A percentile compares a stretch with the other conserved stretches of the same genome.
Evolutionary conservation across 2,888 invertebrate genomes (phyloP).

Genomic region (Leptinotarsa rubiginosa): DNA sequence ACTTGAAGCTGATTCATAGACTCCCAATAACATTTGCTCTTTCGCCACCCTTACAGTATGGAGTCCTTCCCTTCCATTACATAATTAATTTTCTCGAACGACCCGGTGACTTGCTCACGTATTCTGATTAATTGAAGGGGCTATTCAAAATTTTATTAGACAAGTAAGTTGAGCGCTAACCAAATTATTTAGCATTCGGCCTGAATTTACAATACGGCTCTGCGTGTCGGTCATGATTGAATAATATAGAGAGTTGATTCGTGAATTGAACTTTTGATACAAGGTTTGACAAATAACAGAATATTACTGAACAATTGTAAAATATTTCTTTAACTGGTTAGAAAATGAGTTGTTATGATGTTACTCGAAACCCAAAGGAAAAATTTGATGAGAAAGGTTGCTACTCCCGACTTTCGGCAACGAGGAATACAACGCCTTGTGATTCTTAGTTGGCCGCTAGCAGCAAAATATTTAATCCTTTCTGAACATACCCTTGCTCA

Average conservation of each 20-base stretch:
- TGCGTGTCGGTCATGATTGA: conserved; percentile 17
- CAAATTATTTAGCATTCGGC: conserved; percentile 43
- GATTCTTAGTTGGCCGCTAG: too few species aligned
- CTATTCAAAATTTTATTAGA: conserved; percentile 46
- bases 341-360: too few species aligned
- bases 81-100: conserved; percentile 15
- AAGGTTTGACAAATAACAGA: not conserved
- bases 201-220: conserved; percentile 33
- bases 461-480: too few species aligned
- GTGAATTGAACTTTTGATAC: not conserved
- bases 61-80: not conserved
- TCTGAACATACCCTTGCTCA: too few species aligned
- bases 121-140: conserved; percentile 47
- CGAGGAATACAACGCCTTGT: too few species aligned
- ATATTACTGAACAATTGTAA: too few species aligned
- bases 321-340: too few species aligned
- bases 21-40: too few species aligned
- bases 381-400: too few species aligned
- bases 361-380: too few species aligned
- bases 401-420: too few species aligned
- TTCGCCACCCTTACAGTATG: not conserved
- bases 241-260: conserved; percentile 1
- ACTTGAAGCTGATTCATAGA: too few species aligned
- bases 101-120: conserved; percentile 39
- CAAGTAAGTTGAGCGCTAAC: conserved; percentile 39